A percentile compares a stretch with the other conserved stretches of the same genome.
Conservation (phyloP, 2,888 invertebrate genomes). For the Drosophila pseudotalamancana region DNA sequence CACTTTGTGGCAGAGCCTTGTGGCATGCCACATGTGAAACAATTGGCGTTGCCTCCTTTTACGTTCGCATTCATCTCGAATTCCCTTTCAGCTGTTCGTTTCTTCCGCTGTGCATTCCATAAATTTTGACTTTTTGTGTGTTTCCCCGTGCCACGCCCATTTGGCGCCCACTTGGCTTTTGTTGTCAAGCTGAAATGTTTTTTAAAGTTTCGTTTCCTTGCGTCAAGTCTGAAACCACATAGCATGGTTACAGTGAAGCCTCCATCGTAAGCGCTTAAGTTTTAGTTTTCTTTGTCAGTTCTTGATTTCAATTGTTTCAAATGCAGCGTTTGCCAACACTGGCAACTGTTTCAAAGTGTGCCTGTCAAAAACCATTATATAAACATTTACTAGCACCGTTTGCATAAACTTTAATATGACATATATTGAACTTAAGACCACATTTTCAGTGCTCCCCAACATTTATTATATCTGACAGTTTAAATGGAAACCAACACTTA, state of each 20-base stretch:
- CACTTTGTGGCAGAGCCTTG: slow-evolving; percentile 5
- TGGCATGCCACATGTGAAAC: slow-evolving; percentile 13
- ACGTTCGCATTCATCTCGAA: slow-evolving; percentile 4
- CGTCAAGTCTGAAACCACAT: slow-evolving; percentile 8
- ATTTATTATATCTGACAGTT: too few relatives aligned
- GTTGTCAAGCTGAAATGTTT: slow-evolving; percentile 29
- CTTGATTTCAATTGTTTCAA: background rate
- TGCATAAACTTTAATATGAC: too few relatives aligned
- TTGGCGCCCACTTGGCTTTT: slow-evolving; percentile 14
- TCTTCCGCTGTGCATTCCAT: slow-evolving; percentile 10
- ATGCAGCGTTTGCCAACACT: background rate
- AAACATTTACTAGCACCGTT: too few relatives aligned
- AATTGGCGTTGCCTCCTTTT: slow-evolving; percentile 12
- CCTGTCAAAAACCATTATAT: too few relatives aligned
- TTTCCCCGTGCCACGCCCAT: slow-evolving; percentile 11
- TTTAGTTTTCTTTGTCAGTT: background rate
- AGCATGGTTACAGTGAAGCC: slow-evolving; percentile 1
- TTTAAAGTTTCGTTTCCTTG: slow-evolving; percentile 7
- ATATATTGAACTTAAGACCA: too few relatives aligned
- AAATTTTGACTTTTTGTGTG: slow-evolving; percentile 13
- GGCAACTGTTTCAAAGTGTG: too few relatives aligned
- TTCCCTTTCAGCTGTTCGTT: slow-evolving; percentile 5
- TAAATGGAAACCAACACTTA: too few relatives aligned
- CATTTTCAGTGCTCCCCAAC: too few relatives aligned
- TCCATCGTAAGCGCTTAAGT: background rate